These are phyloP conservation scores for Torymus aiolomorphi DNA, from an alignment of 2,888 invertebrate species.

Conservation along the genomic window DNA sequence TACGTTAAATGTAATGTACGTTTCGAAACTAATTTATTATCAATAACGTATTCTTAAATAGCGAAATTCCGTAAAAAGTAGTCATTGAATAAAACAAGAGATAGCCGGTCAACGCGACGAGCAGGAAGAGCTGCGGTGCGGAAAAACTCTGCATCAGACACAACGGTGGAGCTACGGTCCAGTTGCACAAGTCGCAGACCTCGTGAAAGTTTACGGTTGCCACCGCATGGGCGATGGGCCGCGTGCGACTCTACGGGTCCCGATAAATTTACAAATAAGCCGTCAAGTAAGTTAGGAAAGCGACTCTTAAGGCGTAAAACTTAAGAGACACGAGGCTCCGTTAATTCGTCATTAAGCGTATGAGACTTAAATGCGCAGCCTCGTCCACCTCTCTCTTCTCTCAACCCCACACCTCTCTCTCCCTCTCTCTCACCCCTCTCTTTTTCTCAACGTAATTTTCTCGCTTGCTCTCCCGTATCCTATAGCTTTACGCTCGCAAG, in stretches of 20 bases:
- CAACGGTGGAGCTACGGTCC: no score
- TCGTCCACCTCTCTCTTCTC: background rate
- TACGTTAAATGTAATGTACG: no score
- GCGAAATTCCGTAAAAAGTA: no score
- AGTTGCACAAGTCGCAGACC: no score
- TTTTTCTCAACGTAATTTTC: conserved; percentile 43
- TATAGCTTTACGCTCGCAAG: background rate
- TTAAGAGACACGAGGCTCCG: conserved; percentile 47
- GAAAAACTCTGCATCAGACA: no score
- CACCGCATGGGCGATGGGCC: no score
- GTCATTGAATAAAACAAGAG: no score
- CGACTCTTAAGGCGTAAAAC: conserved; percentile 39
- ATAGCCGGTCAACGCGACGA: no score
- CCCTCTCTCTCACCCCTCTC: background rate
- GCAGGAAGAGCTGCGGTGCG: no score
- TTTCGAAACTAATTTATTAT: no score
- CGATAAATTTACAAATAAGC: conserved; percentile 55
- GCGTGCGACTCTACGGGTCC: background rate
- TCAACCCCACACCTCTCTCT: conserved; percentile 35
- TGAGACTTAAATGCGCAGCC: conserved; percentile 51
- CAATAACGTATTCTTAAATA: no score
- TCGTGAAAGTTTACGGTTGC: no score
- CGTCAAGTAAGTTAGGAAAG: conserved; percentile 35
- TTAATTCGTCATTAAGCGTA: conserved; percentile 60
- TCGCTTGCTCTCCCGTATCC: conserved; percentile 6